phyloP scores from a whole-genome alignment of 1,140 invertebrate genomes.

The Zaprionus tsacasi region DNA sequence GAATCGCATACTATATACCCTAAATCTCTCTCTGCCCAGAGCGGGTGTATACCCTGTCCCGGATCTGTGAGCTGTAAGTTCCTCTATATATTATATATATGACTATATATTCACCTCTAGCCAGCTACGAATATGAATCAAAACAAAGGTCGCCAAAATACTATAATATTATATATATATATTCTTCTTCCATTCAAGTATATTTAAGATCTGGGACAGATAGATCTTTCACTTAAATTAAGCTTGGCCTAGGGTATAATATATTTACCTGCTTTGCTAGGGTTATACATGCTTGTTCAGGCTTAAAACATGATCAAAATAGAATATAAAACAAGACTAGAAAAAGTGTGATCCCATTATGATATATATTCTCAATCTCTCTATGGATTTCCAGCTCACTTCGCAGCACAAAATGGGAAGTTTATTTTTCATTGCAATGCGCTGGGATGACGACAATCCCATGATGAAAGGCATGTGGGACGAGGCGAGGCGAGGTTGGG shows the following conservation, averaged over 20 bases:
- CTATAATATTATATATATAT: too few species aligned
- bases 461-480: not conserved
- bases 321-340: too few species aligned
- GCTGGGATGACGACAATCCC: slow-evolving; percentile 39
- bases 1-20: not conserved
- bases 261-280: not conserved
- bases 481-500: not conserved
- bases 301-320: too few species aligned
- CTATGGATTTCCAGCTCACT: not conserved
- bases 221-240: too few species aligned
- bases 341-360: too few species aligned
- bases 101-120: too few species aligned
- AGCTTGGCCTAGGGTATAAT: too few species aligned
- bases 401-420: slow-evolving; percentile 29
- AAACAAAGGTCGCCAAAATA: too few species aligned
- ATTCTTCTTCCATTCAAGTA: too few species aligned
- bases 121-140: too few species aligned
- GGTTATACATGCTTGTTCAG: not conserved
- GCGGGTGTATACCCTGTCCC: slow-evolving; percentile 11
- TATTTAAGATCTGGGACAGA: too few species aligned
- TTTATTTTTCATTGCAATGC: slow-evolving; percentile 60
- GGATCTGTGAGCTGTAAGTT: not conserved
- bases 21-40: not conserved
- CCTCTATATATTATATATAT: too few species aligned
- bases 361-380: not conserved